phyloP scores from a whole-genome alignment of 2,888 invertebrate species.

The Lumbricus terrestris region DNA sequence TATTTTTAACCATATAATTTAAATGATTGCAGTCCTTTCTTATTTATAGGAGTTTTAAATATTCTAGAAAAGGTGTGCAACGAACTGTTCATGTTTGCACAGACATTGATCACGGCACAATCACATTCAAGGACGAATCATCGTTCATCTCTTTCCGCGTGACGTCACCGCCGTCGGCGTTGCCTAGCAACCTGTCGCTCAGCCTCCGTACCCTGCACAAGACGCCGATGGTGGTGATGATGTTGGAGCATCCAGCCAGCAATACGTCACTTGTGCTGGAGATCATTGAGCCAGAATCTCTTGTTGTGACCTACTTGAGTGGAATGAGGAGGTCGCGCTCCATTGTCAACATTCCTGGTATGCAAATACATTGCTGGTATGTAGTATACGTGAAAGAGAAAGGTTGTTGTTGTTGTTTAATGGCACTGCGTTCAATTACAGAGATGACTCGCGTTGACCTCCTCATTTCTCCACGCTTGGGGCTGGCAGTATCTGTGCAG shows the following conservation, averaged over 20 bases:
- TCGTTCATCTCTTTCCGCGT: slow-evolving; percentile 25
- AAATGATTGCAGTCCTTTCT: too few relatives aligned
- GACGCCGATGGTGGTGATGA: slow-evolving; percentile 73
- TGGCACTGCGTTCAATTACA: too few relatives aligned
- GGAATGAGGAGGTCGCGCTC: background rate
- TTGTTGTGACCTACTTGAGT: background rate
- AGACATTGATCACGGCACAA: background rate
- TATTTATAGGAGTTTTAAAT: too few relatives aligned
- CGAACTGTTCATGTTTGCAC: too few relatives aligned
- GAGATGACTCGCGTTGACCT: too few relatives aligned
- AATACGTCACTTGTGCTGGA: background rate
- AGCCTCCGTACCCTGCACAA: slow-evolving; percentile 85
- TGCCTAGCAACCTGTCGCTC: slow-evolving; percentile 54
- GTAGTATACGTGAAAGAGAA: background rate
- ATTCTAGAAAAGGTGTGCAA: too few relatives aligned
- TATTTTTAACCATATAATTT: too few relatives aligned
- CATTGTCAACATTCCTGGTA: background rate
- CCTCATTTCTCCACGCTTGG: too few relatives aligned
- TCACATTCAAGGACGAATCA: background rate
- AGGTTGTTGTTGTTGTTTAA: too few relatives aligned
- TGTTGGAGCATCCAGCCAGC: slow-evolving; percentile 88
- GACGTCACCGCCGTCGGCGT: too few relatives aligned
- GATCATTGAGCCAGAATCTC: background rate
- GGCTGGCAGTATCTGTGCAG: too few relatives aligned
- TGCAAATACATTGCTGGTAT: too few relatives aligned